Conservation (phyloP, 2,113 vertebrate genomes). For the Ceyx melanurus region DNA sequence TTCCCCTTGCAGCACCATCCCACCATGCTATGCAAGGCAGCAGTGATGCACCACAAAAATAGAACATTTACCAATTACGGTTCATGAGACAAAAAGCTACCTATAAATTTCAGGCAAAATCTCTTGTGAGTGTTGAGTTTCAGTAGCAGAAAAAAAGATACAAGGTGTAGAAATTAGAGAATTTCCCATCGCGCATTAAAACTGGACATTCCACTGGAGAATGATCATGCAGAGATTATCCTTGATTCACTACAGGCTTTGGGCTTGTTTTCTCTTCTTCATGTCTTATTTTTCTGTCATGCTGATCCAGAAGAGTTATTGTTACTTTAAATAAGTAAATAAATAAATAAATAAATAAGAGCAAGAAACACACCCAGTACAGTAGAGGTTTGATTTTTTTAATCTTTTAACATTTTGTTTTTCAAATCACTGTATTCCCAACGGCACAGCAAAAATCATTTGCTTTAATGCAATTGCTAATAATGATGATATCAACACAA, state of each 20-base stretch:
- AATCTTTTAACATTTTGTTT: slow-evolving; percentile 38
- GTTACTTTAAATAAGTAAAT: not conserved
- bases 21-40: not conserved
- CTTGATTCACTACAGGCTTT: not conserved
- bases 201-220: not conserved
- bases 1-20: not conserved
- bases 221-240: not conserved
- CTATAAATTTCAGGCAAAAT: slow-evolving; percentile 31
- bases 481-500: slow-evolving; percentile 46
- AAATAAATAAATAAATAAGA: not conserved
- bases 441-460: slow-evolving; percentile 41
- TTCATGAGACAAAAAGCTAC: slow-evolving; percentile 35
- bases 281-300: not conserved
- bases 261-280: not conserved
- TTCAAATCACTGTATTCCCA: slow-evolving; percentile 52
- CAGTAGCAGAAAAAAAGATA: not conserved
- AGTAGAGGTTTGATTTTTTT: not conserved
- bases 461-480: slow-evolving; percentile 61
- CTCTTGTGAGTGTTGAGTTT: not conserved
- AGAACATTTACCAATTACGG: slow-evolving; percentile 42
- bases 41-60: slow-evolving; percentile 12
- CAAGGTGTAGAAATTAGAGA: not conserved
- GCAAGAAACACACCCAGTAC: not conserved
- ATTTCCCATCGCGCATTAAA: not conserved
- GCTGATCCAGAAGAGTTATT: not conserved